Conservation (phyloP, 2,797 vertebrate species). For the Pangasius macronema region DNA sequence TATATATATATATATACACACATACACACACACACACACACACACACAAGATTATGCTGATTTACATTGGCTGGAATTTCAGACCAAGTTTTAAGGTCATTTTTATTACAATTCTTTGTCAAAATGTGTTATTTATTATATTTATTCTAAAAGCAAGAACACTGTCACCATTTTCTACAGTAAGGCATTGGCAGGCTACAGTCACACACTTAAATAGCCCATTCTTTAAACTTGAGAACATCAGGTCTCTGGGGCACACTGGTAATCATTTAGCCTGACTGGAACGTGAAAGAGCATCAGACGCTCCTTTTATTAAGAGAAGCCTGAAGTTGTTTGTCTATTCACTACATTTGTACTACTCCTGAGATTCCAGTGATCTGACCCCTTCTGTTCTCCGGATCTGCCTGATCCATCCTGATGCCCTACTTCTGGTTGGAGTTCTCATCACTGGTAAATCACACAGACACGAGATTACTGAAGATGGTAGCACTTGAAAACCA, state of each 20-base stretch:
- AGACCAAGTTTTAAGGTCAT: not conserved
- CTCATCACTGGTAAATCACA: no score
- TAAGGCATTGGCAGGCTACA: not conserved
- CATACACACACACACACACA: not conserved
- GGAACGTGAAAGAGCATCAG: constrained; percentile 42
- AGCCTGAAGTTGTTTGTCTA: constrained; percentile 31
- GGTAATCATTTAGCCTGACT: constrained; percentile 45
- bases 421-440: no score
- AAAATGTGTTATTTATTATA: not conserved
- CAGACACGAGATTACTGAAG: no score
- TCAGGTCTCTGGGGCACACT: constrained; percentile 4
- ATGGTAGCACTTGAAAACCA: no score
- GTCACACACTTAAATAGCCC: constrained; percentile 6
- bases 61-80: not conserved
- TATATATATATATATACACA: no score
- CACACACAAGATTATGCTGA: not conserved
- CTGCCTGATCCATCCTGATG: no score
- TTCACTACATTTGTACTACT: constrained; percentile 13
- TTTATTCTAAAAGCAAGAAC: not conserved
- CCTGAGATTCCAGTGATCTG: no score
- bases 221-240: constrained; percentile 15
- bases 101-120: not conserved
- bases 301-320: constrained; percentile 29
- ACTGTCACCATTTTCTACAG: not conserved
- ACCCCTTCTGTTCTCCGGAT: no score